A percentile compares a stretch with the other conserved stretches of the same genome.
Conservation (phyloP, 2,113 vertebrate species). For the Origma solitaria region DNA sequence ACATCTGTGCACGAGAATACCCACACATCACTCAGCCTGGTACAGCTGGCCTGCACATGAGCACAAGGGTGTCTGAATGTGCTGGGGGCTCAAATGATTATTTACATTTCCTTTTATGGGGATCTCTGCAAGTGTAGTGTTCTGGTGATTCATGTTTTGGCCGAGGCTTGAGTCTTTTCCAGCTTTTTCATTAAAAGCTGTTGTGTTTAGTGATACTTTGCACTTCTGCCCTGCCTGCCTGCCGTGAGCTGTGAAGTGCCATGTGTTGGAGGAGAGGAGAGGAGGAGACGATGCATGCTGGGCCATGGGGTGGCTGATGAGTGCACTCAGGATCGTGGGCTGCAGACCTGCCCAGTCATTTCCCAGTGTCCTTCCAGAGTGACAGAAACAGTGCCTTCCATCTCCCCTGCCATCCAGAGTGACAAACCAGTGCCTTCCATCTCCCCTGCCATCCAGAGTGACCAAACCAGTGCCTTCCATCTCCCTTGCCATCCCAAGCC, state of each 20-base stretch:
- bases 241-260: too few species aligned
- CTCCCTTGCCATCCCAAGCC: too few species aligned
- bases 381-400: background rate
- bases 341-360: background rate
- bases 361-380: background rate
- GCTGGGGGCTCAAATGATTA: background rate
- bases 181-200: background rate
- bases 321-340: too few species aligned
- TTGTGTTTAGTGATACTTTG: background rate
- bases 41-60: background rate
- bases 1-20: accelerated
- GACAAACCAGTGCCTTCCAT: too few species aligned
- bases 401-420: too few species aligned
- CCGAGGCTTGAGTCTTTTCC: background rate
- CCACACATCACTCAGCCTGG: background rate
- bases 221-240: background rate
- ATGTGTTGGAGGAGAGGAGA: too few species aligned
- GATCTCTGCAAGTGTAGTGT: background rate
- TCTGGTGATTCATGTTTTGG: conserved; percentile 28
- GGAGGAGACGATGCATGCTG: accelerated
- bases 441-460: too few species aligned
- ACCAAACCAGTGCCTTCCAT: too few species aligned
- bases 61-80: background rate
- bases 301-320: background rate
- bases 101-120: conserved; percentile 45